Conservation (phyloP, 1,140 invertebrate genomes). For the Triops longicaudatus region DNA sequence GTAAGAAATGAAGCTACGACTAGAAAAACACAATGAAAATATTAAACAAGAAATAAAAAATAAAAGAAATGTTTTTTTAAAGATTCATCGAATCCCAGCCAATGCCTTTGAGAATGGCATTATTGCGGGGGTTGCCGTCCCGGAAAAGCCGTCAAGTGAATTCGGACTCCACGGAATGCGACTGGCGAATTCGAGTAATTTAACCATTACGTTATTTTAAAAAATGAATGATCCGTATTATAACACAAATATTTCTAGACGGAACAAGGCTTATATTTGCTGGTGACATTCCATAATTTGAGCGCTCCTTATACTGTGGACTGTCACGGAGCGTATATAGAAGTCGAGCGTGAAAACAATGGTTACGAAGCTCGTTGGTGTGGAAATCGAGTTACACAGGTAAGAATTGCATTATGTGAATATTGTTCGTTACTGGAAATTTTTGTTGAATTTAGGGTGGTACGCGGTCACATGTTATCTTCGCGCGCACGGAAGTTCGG, state of each 20-base stretch:
- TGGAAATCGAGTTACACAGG: conserved; percentile 34
- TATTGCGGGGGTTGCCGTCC: conserved; percentile 18
- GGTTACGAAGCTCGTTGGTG: conserved; percentile 37
- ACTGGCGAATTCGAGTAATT: conserved; percentile 28
- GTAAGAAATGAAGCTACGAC: neutral
- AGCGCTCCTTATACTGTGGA: conserved; percentile 36
- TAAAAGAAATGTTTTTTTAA: conserved; percentile 4
- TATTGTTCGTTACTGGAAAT: neutral
- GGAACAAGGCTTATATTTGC: conserved; percentile 35
- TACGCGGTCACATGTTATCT: conserved; percentile 35
- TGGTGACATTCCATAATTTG: conserved; percentile 36
- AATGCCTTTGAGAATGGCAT: conserved; percentile 22
- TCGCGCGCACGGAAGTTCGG: conserved; percentile 35
- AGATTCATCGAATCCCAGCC: conserved; percentile 24
- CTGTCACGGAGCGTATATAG: conserved; percentile 36
- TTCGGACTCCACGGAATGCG: conserved; percentile 25
- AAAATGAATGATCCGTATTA: neutral
- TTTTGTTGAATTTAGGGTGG: conserved; percentile 30
- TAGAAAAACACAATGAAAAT: neutral
- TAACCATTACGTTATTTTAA: neutral
- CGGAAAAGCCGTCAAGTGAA: conserved; percentile 10
- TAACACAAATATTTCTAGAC: conserved; percentile 31
- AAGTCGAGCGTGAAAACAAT: conserved; percentile 37
- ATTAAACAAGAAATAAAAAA: neutral
- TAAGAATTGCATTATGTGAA: conserved; percentile 20